Percentiles rank a stretch among this genome's conserved stretches.
Conservation (phyloP, 2,797 vertebrate species). For the Sebastes wilsoni region DNA sequence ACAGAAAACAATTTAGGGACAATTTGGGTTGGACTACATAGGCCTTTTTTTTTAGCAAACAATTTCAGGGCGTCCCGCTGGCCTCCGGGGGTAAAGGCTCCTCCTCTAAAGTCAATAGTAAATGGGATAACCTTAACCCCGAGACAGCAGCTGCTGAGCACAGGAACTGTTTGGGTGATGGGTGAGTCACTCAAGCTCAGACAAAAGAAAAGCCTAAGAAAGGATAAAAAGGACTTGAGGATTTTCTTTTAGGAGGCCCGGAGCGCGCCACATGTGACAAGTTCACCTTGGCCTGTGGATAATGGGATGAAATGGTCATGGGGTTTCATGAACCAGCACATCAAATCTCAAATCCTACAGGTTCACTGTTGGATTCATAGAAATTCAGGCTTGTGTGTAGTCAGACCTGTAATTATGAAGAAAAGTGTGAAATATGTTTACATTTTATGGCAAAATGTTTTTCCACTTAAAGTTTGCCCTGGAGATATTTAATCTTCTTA, state of each 20-base stretch:
- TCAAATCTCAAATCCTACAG: constrained; percentile 37
- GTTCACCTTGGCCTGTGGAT: constrained; percentile 65
- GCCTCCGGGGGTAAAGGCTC: constrained; percentile 11
- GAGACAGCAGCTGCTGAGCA: constrained; percentile 58
- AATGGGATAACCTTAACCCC: constrained; percentile 58
- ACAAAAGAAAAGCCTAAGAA: constrained; percentile 59
- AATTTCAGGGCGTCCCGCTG: constrained; percentile 24
- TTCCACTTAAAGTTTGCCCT: constrained; percentile 30
- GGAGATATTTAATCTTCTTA: constrained; percentile 62
- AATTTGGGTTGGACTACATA: constrained; percentile 7
- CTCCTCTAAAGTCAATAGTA: constrained; percentile 50
- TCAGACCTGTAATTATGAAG: neutral
- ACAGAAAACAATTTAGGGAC: constrained; percentile 30
- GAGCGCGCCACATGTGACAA: constrained; percentile 53
- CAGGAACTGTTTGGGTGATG: constrained; percentile 51
- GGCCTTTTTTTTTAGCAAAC: neutral
- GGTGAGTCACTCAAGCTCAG: constrained; percentile 52
- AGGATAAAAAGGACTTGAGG: constrained; percentile 47
- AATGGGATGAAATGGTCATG: constrained; percentile 71
- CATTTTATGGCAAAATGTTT: constrained; percentile 21
- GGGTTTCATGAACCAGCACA: constrained; percentile 38
- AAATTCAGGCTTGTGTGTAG: neutral
- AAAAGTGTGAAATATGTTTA: neutral
- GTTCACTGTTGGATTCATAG: neutral
- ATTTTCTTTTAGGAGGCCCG: constrained; percentile 48